Evolutionary conservation across 2,797 vertebrate species (phyloP).

Genomic region (Acipenser ruthenus): DNA sequence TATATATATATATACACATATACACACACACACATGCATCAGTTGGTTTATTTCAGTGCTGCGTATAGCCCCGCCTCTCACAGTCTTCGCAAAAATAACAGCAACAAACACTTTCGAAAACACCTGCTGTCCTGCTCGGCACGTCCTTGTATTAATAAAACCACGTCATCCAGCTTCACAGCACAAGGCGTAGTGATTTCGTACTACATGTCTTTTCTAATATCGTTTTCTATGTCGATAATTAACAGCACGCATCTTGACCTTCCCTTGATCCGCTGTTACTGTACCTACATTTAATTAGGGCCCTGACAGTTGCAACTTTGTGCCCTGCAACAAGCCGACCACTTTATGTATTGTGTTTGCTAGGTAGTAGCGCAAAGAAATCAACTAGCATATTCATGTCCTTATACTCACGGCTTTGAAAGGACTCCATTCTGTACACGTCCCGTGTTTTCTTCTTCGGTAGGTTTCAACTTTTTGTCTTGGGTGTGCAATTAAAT

Average conservation of each 20-base stretch:
- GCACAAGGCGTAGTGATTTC: too few relatives aligned
- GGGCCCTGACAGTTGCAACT: neutral
- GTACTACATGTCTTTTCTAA: too few relatives aligned
- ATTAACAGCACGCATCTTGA: neutral
- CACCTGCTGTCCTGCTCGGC: too few relatives aligned
- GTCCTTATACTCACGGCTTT: conserved; percentile 38
- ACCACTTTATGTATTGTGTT: neutral
- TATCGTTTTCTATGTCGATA: neutral
- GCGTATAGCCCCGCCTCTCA: too few relatives aligned
- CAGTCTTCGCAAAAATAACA: too few relatives aligned
- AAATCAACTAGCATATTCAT: neutral
- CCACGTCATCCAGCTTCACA: too few relatives aligned
- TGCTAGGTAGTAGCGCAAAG: neutral
- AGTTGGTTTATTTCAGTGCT: too few relatives aligned
- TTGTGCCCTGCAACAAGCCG: neutral
- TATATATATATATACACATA: neutral
- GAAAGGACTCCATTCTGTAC: conserved; percentile 56
- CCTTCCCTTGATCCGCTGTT: neutral
- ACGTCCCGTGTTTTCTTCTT: neutral
- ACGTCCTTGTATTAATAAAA: too few relatives aligned
- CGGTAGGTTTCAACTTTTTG: conserved; percentile 4
- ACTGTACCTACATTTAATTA: neutral
- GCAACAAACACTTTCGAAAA: too few relatives aligned
- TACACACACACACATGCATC: neutral
- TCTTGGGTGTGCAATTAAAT: too few relatives aligned